These are phyloP conservation scores for Cataglyphis hispanica DNA, from an alignment of 1,140 invertebrate species.

Conservation along the genomic window DNA sequence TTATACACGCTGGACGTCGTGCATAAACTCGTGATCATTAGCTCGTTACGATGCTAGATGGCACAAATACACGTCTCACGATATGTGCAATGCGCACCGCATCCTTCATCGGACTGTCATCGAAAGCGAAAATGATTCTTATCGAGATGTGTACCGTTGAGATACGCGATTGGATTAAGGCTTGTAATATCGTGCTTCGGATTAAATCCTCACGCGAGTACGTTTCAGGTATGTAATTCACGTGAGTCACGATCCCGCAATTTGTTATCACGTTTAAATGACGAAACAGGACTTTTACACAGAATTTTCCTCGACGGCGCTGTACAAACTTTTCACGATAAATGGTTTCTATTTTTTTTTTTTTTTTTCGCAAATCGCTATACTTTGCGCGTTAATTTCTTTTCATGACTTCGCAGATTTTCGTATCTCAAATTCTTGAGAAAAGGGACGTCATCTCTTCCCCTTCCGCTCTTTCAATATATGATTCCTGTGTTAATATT, in stretches of 20 bases:
- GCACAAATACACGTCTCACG: slow-evolving; percentile 12
- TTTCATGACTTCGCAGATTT: slow-evolving; percentile 18
- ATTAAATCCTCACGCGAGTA: slow-evolving; percentile 49
- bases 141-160: slow-evolving; percentile 17
- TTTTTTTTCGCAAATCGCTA: not conserved
- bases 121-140: slow-evolving; percentile 13
- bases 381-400: slow-evolving; percentile 8
- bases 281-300: slow-evolving; percentile 16
- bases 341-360: not conserved
- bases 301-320: slow-evolving; percentile 53
- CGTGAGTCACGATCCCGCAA: slow-evolving; percentile 39
- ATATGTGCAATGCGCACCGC: slow-evolving; percentile 2
- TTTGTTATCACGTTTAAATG: slow-evolving; percentile 29
- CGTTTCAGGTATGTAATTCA: slow-evolving; percentile 28
- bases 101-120: slow-evolving; percentile 10
- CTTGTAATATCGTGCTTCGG: slow-evolving; percentile 9
- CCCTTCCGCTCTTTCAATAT: not conserved
- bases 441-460: not conserved
- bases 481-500: not conserved
- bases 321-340: not conserved
- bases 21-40: not conserved
- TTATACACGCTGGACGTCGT: not conserved
- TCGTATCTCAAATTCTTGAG: not conserved
- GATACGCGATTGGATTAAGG: slow-evolving; percentile 23
- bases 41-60: not conserved